Evolutionary conservation across 2,888 invertebrate genomes (phyloP), one percentile per base, ranked within the genome.

Genomic region (Caenorhabditis doughertyi): DNA sequence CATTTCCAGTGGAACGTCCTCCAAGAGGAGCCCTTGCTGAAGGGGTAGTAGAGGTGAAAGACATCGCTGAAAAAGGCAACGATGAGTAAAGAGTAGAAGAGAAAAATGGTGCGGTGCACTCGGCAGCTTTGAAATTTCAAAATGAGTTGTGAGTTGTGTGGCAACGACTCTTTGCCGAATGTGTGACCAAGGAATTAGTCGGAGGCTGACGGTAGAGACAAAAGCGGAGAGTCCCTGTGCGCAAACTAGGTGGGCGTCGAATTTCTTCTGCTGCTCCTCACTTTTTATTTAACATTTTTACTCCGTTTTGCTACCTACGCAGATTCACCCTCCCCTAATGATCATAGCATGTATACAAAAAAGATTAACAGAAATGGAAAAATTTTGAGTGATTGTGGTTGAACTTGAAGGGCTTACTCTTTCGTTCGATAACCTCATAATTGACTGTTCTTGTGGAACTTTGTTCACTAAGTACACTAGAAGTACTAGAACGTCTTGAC

Each of bases 1-100:
- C 76, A 51, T 79, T 79, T 64, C 76, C 83, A 25, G 83, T 81
- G 44, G 79, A 55, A 60, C 88, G 83, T 51, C 88, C 88, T 70
- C 82, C 87, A 55, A 88, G 83, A 56, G 88, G 88, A 73, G 86
- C 86, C 35, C 88, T 84, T 55, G 87, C 88, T 39, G 85, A 74
- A 13, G 88, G 88, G 47, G 77, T 58, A 7, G 84, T 71, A 25
- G 82, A 81, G 55, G 80, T 77, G 80, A 77, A 87, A 62, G 86
- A 87, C 86, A 87, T 87, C 68, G 85, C 86, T 85, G 83, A 73
- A 87, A 65, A 32, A 11, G 0, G 21, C 25, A 18, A 62, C 23
- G 42, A 42, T 44, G 44, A 27, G 27, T 27, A 5, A 39, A n/a
- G 8, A 16, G 42, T 44, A 39, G 21, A 68, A 81, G 44, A 5